Conservation (phyloP, 1,140 invertebrate genomes). For the Meloidogyne floridensis region DNA sequence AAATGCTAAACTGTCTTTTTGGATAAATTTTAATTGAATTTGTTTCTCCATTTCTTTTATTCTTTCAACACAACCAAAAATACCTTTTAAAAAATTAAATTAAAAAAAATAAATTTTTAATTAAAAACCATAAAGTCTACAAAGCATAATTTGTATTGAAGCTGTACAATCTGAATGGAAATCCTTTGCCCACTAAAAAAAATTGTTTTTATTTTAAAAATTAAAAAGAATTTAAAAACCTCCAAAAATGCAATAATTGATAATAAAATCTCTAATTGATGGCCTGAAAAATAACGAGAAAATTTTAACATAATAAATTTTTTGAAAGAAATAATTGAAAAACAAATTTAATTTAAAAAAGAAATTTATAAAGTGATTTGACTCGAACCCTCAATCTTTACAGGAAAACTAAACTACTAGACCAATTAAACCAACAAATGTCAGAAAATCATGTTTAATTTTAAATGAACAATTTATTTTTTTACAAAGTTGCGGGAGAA, state of each 20-base stretch:
- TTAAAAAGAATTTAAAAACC: not conserved
- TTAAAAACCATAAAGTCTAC: constrained; percentile 38
- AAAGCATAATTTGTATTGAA: constrained; percentile 26
- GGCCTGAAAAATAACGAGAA: not conserved
- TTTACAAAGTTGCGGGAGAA: no score
- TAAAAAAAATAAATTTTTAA: not conserved
- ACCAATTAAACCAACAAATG: no score
- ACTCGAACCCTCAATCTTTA: no score
- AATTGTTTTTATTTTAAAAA: not conserved
- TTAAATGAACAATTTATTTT: no score
- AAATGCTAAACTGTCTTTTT: constrained; percentile 80
- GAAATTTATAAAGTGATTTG: no score
- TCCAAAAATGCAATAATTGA: not conserved
- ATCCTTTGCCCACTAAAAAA: not conserved
- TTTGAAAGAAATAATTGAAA: no score
- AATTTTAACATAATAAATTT: no score
- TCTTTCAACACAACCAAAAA: constrained; percentile 34
- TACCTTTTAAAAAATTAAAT: constrained; percentile 3
- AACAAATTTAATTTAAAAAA: no score
- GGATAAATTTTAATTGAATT: constrained; percentile 89
- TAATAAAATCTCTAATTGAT: not conserved
- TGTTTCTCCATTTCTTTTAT: constrained; percentile 31
- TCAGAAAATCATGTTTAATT: no score
- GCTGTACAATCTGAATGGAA: constrained; percentile 16
- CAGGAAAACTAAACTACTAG: no score